phyloP scores from a whole-genome alignment of 2,888 invertebrate species.

The Agonopterix arenella region DNA sequence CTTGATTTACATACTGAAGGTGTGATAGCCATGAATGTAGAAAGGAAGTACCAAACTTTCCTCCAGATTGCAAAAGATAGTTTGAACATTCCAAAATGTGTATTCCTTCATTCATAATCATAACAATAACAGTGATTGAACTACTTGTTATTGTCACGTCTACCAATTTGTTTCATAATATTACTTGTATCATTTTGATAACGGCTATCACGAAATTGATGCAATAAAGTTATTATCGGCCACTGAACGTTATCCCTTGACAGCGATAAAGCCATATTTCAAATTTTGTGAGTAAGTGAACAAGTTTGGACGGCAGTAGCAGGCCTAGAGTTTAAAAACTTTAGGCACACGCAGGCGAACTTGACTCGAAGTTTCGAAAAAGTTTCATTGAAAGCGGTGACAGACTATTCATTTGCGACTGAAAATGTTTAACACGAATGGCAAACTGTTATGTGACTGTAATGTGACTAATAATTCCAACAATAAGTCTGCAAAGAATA shows the following conservation, averaged over 20 bases:
- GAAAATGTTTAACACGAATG: slow-evolving; percentile 7
- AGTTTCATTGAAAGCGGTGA: slow-evolving; percentile 12
- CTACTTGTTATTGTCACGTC: too few relatives aligned
- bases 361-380: slow-evolving; percentile 13
- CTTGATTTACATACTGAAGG: slow-evolving; percentile 57
- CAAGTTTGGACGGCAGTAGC: slow-evolving; percentile 12
- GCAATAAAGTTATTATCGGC: not conserved
- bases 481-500: too few relatives aligned
- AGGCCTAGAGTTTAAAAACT: slow-evolving; percentile 11
- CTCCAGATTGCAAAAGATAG: not conserved
- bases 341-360: slow-evolving; percentile 17
- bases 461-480: not conserved
- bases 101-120: too few relatives aligned
- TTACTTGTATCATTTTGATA: not conserved
- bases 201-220: not conserved
- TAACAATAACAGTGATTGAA: too few relatives aligned
- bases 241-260: not conserved
- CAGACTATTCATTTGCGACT: slow-evolving; percentile 15
- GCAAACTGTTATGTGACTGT: not conserved
- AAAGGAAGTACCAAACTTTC: slow-evolving; percentile 8
- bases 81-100: not conserved
- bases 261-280: not conserved
- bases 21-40: slow-evolving; percentile 22
- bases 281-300: slow-evolving; percentile 11
- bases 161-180: too few relatives aligned